A percentile compares a stretch with the other conserved stretches of the same genome.
Conservation (phyloP, 2,113 vertebrate genomes). For the Panurus biarmicus region DNA sequence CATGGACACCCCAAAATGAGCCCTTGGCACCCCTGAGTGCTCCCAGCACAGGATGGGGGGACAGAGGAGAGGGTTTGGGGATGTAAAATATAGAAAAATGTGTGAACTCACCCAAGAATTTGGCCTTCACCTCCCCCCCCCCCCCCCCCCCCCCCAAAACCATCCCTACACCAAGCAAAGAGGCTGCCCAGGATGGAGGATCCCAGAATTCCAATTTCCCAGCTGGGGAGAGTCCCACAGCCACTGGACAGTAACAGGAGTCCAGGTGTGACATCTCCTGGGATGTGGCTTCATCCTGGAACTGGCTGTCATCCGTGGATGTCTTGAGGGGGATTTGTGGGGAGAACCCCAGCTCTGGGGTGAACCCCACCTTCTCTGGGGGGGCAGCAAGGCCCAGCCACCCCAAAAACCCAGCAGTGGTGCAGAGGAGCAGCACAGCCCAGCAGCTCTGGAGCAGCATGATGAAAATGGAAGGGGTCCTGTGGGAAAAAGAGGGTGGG, state of each 20-base stretch:
- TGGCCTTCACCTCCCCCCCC: not conserved
- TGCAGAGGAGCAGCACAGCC: not conserved
- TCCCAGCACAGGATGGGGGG: not conserved
- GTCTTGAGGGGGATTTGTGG: slow-evolving; percentile 51
- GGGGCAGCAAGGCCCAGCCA: not conserved
- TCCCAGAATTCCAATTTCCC: not conserved
- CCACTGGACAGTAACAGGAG: slow-evolving; percentile 46
- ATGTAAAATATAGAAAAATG: not conserved
- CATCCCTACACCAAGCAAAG: not conserved
- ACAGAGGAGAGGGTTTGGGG: not conserved
- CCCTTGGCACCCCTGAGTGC: not conserved
- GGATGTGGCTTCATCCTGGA: slow-evolving; percentile 62
- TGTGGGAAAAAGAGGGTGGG: not conserved
- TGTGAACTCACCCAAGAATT: not conserved
- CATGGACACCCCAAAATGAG: accelerated
- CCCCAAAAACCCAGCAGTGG: not conserved
- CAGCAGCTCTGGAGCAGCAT: not conserved
- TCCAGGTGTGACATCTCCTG: slow-evolving; percentile 60
- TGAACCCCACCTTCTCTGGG: not conserved
- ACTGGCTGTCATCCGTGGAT: slow-evolving; percentile 46
- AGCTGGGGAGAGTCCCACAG: not conserved
- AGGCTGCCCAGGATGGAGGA: not conserved
- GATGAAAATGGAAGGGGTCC: not conserved
- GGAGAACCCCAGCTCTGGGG: not conserved
- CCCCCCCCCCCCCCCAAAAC: not conserved